Conservation (phyloP, 2,113 vertebrate species). For the Amphilophus citrinellus region DNA sequence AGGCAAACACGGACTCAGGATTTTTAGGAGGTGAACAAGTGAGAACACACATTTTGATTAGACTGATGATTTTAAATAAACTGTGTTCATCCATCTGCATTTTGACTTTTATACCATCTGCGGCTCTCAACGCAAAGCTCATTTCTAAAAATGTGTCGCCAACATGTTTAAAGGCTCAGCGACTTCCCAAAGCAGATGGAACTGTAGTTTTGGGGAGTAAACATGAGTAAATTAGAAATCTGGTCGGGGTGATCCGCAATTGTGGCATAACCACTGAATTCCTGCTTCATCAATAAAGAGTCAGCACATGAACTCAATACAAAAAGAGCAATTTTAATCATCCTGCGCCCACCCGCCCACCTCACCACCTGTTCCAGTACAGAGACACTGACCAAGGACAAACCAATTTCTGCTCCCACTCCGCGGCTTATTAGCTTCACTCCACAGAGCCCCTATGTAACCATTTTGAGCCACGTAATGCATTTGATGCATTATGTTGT, state of each 20-base stretch:
- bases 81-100: not conserved
- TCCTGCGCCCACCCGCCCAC: not conserved
- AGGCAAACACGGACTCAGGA: not conserved
- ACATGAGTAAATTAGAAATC: not conserved
- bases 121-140: no score
- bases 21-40: not conserved
- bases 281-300: not conserved
- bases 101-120: not conserved
- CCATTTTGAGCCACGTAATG: not conserved
- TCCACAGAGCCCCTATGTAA: not conserved
- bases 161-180: no score
- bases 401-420: not conserved
- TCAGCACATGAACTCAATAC: not conserved
- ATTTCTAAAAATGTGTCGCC: no score
- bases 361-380: not conserved
- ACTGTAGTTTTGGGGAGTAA: no score
- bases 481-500: not conserved
- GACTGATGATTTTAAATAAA: not conserved
- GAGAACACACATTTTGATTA: not conserved
- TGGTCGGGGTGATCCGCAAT: not conserved
- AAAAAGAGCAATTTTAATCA: not conserved
- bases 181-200: no score
- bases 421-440: not conserved
- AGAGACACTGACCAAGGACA: not conserved
- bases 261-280: not conserved